phyloP scores from a whole-genome alignment of 1,140 invertebrate genomes.

The Tyrophagus putrescentiae region DNA sequence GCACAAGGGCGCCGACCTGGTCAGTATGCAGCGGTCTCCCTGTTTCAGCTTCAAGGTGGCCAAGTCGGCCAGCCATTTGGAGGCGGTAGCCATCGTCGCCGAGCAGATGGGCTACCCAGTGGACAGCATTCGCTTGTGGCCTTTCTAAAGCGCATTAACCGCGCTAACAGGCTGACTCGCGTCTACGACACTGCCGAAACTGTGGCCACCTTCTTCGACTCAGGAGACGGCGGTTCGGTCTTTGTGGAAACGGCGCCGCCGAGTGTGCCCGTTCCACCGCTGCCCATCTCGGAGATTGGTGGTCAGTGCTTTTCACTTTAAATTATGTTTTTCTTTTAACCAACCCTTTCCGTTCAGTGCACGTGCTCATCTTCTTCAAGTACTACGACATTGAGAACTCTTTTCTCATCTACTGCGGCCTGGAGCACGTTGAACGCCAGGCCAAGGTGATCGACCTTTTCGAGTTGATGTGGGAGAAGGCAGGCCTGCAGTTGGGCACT shows the following conservation, averaged over 20 bases:
- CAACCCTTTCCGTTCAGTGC: conserved; percentile 37
- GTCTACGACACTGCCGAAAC: conserved; percentile 62
- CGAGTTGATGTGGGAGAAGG: conserved; percentile 69
- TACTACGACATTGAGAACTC: conserved; percentile 83
- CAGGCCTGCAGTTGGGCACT: conserved; percentile 42
- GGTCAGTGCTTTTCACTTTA: conserved; percentile 36
- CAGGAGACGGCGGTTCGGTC: conserved; percentile 74
- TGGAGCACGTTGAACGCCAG: conserved; percentile 69
- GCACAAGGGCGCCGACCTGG: conserved; percentile 88
- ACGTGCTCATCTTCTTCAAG: conserved; percentile 88
- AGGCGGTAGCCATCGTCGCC: conserved; percentile 66
- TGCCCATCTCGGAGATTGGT: conserved; percentile 83
- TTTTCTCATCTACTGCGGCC: conserved; percentile 78
- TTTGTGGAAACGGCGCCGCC: conserved; percentile 77
- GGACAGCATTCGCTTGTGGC: conserved; percentile 79
- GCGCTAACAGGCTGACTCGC: conserved; percentile 68
- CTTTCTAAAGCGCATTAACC: conserved; percentile 64
- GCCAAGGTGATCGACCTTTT: conserved; percentile 68
- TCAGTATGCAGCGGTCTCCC: conserved; percentile 73
- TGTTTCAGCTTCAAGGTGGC: conserved; percentile 72
- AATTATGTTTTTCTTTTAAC: conserved; percentile 2
- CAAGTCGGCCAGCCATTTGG: conserved; percentile 65
- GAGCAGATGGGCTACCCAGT: conserved; percentile 72
- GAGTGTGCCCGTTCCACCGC: conserved; percentile 52
- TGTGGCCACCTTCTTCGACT: conserved; percentile 58